These are phyloP conservation scores for Drosophila orosa DNA, from an alignment of 1,140 invertebrate species.

Conservation along the genomic window DNA sequence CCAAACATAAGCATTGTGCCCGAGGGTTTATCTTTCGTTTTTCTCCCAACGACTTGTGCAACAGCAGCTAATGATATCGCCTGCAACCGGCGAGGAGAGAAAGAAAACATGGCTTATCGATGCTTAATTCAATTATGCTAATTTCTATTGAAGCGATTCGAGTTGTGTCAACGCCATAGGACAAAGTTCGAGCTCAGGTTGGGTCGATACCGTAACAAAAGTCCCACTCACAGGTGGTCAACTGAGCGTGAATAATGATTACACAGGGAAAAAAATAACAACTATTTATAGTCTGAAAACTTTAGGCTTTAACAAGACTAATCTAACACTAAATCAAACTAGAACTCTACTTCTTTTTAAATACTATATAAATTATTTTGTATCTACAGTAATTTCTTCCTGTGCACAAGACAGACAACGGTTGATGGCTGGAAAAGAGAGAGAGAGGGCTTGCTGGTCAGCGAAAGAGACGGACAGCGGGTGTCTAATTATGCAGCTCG, in stretches of 20 bases:
- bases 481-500: constrained; percentile 77
- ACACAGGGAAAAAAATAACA: constrained; percentile 8
- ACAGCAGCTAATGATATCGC: constrained; percentile 62
- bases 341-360: not conserved
- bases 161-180: constrained; percentile 56
- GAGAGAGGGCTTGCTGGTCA: constrained; percentile 10
- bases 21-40: constrained; percentile 23
- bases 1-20: constrained; percentile 64
- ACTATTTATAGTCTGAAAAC: not conserved
- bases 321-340: not conserved
- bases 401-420: not conserved
- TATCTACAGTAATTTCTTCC: not conserved
- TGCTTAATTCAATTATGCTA: constrained; percentile 80
- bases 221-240: constrained; percentile 75
- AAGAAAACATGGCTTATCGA: constrained; percentile 69
- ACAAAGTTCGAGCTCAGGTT: constrained; percentile 18
- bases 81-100: constrained; percentile 26
- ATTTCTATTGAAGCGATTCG: constrained; percentile 60
- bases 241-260: constrained; percentile 78
- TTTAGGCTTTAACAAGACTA: accelerated
- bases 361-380: not conserved
- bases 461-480: constrained; percentile 45
- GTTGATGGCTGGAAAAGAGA: not conserved
- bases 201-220: constrained; percentile 56
- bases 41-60: constrained; percentile 18